A percentile compares a stretch with the other conserved stretches of the same genome.
These are phyloP conservation scores for Scaptomyza pallida DNA, from an alignment of 1,140 invertebrate genomes.

Conservation along the genomic window DNA sequence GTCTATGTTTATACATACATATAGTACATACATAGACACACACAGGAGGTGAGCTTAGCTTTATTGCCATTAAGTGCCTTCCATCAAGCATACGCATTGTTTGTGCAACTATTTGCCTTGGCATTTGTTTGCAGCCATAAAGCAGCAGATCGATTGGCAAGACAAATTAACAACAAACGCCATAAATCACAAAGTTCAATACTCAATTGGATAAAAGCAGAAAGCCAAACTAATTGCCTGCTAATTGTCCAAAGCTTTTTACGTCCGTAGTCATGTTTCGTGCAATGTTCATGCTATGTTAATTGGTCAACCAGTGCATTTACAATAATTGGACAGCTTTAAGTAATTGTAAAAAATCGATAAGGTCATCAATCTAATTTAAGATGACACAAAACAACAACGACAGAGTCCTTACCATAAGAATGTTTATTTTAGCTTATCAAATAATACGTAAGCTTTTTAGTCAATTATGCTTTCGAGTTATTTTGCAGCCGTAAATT, in stretches of 20 bases:
- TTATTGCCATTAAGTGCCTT: conserved; percentile 58
- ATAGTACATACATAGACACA: too few relatives aligned
- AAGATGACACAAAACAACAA: conserved; percentile 8
- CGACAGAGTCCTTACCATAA: too few relatives aligned
- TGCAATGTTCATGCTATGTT: conserved; percentile 33
- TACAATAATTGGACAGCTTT: conserved; percentile 47
- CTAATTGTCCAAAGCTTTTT: conserved; percentile 60
- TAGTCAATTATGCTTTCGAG: too few relatives aligned
- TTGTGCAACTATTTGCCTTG: conserved; percentile 48
- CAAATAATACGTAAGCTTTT: too few relatives aligned
- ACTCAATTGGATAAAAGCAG: conserved; percentile 28
- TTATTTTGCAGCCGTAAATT: too few relatives aligned
- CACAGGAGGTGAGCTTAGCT: conserved; percentile 32
- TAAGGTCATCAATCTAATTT: conserved; percentile 64
- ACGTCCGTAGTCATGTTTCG: conserved; percentile 56
- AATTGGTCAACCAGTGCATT: conserved; percentile 55
- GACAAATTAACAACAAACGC: conserved; percentile 79
- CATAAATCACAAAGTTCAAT: conserved; percentile 73
- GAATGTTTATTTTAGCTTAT: too few relatives aligned
- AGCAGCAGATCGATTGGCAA: conserved; percentile 48
- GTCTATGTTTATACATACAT: conserved; percentile 5
- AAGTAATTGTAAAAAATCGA: conserved; percentile 59
- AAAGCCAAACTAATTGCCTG: conserved; percentile 1
- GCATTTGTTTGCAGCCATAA: conserved; percentile 41
- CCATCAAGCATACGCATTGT: conserved; percentile 73